Conservation (phyloP, 1,140 invertebrate genomes). For the Araneus ventricosus region DNA sequence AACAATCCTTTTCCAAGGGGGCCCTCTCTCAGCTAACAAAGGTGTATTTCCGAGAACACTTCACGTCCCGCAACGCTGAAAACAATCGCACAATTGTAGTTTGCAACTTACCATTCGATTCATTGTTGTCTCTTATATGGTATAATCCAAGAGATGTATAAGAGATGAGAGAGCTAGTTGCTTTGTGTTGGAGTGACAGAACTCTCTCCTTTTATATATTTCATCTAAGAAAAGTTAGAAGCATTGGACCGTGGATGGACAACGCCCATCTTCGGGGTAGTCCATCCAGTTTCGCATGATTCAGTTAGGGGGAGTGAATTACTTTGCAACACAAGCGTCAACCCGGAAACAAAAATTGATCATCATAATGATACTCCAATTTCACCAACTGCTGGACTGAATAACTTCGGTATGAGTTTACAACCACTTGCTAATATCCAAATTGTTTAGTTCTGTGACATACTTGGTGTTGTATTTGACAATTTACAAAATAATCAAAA, state of each 20-base stretch:
- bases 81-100: background rate
- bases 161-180: background rate
- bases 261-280: conserved; percentile 63
- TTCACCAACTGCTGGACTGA: conserved; percentile 63
- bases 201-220: conserved; percentile 67
- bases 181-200: conserved; percentile 29
- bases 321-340: conserved; percentile 33
- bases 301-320: conserved; percentile 56
- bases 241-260: conserved; percentile 64
- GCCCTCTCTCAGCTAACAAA: background rate
- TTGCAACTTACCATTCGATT: conserved; percentile 63
- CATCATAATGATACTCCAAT: conserved; percentile 73
- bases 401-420: conserved; percentile 68
- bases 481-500: conserved; percentile 66
- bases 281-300: conserved; percentile 60
- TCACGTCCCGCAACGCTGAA: background rate
- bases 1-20: background rate
- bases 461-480: conserved; percentile 36
- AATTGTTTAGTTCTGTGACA: conserved; percentile 63
- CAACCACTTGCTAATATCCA: conserved; percentile 54
- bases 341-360: conserved; percentile 69
- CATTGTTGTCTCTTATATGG: conserved; percentile 49
- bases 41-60: background rate
- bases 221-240: conserved; percentile 34
- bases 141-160: conserved; percentile 50